A percentile compares a stretch with the other conserved stretches of the same genome.
These are phyloP conservation scores for Sus cebifrons DNA, from an alignment of 2,797 vertebrate species.

Conservation along the genomic window DNA sequence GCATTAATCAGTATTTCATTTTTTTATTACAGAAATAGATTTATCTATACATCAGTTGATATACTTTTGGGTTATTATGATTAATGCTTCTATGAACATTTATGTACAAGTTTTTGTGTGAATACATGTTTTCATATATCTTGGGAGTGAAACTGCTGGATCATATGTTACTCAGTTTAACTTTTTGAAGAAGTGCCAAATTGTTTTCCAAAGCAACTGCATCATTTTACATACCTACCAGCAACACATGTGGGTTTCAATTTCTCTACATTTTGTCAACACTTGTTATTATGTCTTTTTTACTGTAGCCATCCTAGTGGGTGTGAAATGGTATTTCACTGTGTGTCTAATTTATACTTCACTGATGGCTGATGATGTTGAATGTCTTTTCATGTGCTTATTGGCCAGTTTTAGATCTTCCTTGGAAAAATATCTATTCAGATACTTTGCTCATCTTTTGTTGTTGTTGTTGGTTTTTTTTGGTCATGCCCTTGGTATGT, in stretches of 20 bases:
- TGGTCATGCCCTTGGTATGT: no score
- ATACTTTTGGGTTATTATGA: not conserved
- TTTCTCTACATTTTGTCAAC: constrained; percentile 33
- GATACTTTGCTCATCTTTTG: not conserved
- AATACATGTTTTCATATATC: not conserved
- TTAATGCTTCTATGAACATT: not conserved
- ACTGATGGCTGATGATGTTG: not conserved
- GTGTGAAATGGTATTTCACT: not conserved
- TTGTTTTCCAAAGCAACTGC: constrained; percentile 8
- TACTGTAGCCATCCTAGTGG: not conserved
- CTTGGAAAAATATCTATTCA: not conserved
- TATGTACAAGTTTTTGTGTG: not conserved
- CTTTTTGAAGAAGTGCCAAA: not conserved
- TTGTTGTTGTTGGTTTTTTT: no score
- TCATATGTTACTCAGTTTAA: not conserved
- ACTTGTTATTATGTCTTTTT: not conserved
- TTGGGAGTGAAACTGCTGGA: not conserved
- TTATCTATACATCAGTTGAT: not conserved
- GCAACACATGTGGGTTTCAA: not conserved
- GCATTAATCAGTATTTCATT: not conserved
- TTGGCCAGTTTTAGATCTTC: not conserved
- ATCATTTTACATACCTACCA: not conserved
- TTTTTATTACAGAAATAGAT: constrained; percentile 9
- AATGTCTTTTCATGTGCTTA: constrained; percentile 28
- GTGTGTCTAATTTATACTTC: constrained; percentile 25